Evolutionary conservation across 2,888 invertebrate species (phyloP).

Genomic region (Copidosoma aretas): DNA sequence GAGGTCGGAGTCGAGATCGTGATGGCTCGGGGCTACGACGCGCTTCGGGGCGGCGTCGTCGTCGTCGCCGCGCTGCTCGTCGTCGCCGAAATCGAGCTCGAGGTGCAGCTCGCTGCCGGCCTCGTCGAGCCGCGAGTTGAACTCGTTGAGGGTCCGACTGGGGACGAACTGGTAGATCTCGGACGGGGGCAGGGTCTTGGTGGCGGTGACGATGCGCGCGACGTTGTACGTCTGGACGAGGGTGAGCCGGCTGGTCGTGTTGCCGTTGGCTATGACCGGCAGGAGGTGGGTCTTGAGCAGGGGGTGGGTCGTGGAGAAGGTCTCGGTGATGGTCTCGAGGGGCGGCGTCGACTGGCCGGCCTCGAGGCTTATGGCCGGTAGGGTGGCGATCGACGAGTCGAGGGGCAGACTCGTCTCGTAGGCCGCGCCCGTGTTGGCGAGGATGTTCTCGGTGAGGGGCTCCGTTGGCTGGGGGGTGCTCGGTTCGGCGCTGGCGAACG

Average conservation of each 20-base stretch:
- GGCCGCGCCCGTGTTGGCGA: constrained; percentile 76
- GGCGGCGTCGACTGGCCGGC: constrained; percentile 84
- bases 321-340: constrained; percentile 86
- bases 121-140: constrained; percentile 86
- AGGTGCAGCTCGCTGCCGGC: constrained; percentile 87
- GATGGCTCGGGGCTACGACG: constrained; percentile 66
- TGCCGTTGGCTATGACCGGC: constrained; percentile 78
- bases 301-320: constrained; percentile 88
- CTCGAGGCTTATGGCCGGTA: constrained; percentile 79
- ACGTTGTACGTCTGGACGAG: constrained; percentile 89
- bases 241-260: constrained; percentile 77
- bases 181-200: constrained; percentile 87
- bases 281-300: constrained; percentile 88
- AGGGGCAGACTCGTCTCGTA: constrained; percentile 75
- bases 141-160: constrained; percentile 85
- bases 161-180: constrained; percentile 87
- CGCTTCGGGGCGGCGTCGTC: constrained; percentile 60
- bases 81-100: constrained; percentile 85
- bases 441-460: constrained; percentile 86
- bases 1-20: constrained; percentile 70
- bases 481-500: constrained; percentile 70
- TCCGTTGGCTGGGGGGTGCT: constrained; percentile 69
- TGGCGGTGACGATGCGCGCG: constrained; percentile 86
- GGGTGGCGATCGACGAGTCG: constrained; percentile 81
- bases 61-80: constrained; percentile 64